phyloP scores from a whole-genome alignment of 2,797 vertebrate genomes.

The Alca torda region DNA sequence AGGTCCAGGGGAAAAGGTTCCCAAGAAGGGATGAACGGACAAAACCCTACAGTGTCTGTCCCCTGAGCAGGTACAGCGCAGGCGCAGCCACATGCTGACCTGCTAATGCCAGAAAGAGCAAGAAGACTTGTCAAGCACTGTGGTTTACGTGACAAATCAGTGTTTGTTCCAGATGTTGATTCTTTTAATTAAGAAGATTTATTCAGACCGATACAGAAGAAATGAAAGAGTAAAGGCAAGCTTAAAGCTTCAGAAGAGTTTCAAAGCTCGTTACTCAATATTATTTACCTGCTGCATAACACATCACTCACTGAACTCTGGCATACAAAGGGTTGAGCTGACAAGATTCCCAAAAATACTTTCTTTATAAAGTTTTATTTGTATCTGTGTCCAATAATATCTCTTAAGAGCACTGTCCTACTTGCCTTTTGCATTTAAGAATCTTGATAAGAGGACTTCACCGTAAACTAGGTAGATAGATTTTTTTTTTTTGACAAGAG shows the following conservation, averaged over 20 bases:
- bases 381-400: neutral
- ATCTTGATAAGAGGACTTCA: neutral
- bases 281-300: neutral
- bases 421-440: neutral
- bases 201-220: neutral
- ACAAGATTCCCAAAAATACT: neutral
- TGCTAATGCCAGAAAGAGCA: neutral
- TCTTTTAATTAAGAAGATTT: neutral
- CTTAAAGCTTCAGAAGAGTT: neutral
- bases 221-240: neutral
- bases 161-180: neutral
- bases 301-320: constrained; percentile 23
- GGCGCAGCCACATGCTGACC: neutral
- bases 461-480: neutral
- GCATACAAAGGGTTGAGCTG: neutral
- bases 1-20: neutral
- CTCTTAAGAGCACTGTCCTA: neutral
- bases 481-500: neutral
- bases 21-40: neutral
- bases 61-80: neutral
- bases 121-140: neutral
- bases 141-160: neutral
- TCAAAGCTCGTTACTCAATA: neutral
- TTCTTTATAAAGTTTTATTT: neutral
- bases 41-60: neutral